Conservation (phyloP, 1,140 invertebrate genomes). For the Formica selysi region DNA sequence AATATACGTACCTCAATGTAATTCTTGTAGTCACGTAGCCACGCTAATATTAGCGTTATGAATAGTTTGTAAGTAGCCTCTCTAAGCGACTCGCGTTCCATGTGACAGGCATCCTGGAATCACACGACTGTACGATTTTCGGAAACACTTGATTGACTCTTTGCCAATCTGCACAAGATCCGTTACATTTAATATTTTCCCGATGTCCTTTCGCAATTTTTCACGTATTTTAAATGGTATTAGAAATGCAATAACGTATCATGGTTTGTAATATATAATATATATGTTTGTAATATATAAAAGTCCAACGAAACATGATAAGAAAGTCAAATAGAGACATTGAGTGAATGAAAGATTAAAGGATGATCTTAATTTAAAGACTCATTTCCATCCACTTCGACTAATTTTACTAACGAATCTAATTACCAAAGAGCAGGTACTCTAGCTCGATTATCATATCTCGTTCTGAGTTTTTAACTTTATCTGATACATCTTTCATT, state of each 20-base stretch:
- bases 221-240: background rate
- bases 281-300: too few relatives aligned
- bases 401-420: background rate
- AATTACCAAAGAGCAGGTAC: conserved; percentile 9
- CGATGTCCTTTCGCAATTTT: background rate
- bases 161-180: background rate
- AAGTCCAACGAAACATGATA: background rate
- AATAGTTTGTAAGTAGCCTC: conserved; percentile 31
- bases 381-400: background rate
- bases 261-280: background rate
- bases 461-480: background rate
- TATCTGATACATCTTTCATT: background rate
- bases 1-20: conserved; percentile 56
- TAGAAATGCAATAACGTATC: background rate
- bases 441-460: background rate
- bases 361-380: background rate
- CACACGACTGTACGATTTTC: background rate
- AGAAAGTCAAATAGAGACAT: conserved; percentile 1
- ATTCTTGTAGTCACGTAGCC: conserved; percentile 26
- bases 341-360: background rate
- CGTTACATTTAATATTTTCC: background rate
- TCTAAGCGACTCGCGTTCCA: conserved; percentile 18
- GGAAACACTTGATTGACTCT: background rate
- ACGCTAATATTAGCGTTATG: conserved; percentile 33
- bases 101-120: conserved; percentile 43